A percentile compares a stretch with the other conserved stretches of the same genome.
These are phyloP conservation scores for Sebastes nivosus DNA, from an alignment of 2,797 vertebrate genomes.

Conservation along the genomic window DNA sequence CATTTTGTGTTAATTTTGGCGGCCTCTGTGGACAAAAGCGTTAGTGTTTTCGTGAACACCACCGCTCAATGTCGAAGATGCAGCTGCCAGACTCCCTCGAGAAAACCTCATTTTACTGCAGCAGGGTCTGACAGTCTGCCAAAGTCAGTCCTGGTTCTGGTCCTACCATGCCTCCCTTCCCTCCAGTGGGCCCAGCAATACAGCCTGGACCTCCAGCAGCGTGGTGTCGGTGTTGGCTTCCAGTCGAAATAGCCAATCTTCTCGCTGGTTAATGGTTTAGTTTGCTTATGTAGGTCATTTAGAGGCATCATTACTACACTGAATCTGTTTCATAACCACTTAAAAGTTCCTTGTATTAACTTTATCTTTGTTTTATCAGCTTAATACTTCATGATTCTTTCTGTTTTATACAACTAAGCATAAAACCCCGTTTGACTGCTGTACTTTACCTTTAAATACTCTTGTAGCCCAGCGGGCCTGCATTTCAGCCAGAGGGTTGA, in stretches of 20 bases:
- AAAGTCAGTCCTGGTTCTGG: too few relatives aligned
- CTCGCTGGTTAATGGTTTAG: not conserved
- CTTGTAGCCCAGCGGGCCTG: conserved; percentile 84
- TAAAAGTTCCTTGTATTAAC: not conserved
- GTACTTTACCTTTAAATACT: conserved; percentile 83
- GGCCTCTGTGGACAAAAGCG: too few relatives aligned
- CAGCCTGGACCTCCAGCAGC: too few relatives aligned
- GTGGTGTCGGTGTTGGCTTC: too few relatives aligned
- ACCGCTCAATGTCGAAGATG: too few relatives aligned
- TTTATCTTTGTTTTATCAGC: not conserved
- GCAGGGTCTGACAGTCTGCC: too few relatives aligned
- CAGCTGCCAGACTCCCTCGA: too few relatives aligned
- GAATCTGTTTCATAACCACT: not conserved
- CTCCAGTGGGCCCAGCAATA: too few relatives aligned
- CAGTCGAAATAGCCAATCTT: not conserved
- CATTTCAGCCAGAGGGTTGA: conserved; percentile 79
- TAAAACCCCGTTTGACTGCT: not conserved
- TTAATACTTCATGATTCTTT: not conserved
- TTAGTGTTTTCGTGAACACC: too few relatives aligned
- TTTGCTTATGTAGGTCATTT: not conserved
- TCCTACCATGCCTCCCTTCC: too few relatives aligned
- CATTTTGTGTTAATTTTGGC: too few relatives aligned
- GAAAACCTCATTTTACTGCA: too few relatives aligned
- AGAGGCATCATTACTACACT: not conserved
- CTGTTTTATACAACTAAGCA: not conserved